Conservation (phyloP, 2,888 invertebrate species). For the Nephrocerus scutellatus region DNA sequence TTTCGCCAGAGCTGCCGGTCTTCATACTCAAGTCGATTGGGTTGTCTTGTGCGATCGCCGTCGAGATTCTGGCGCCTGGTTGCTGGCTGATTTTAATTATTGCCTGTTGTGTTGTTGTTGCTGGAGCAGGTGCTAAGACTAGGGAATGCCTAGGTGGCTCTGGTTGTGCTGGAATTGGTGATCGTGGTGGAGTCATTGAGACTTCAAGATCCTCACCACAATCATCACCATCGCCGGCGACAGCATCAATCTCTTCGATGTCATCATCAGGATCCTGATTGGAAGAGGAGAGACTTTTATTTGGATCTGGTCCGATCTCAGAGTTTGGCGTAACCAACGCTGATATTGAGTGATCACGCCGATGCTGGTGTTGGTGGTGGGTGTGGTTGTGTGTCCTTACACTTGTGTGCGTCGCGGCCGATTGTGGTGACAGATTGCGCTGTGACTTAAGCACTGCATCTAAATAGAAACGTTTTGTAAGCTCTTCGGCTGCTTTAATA, state of each 20-base stretch:
- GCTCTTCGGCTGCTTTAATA: constrained; percentile 58
- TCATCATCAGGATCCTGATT: constrained; percentile 18
- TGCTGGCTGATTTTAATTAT: constrained; percentile 16
- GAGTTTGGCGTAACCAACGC: constrained; percentile 44
- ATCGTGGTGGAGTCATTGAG: constrained; percentile 52
- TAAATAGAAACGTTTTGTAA: constrained; percentile 65
- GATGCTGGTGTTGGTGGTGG: constrained; percentile 3
- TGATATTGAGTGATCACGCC: constrained; percentile 35
- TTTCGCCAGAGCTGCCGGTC: constrained; percentile 50
- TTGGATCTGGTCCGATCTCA: constrained; percentile 39
- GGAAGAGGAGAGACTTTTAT: constrained; percentile 30
- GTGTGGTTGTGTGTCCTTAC: constrained; percentile 19
- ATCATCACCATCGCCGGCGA: constrained; percentile 34
- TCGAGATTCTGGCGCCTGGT: constrained; percentile 26
- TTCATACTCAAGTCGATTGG: constrained; percentile 78
- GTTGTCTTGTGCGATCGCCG: constrained; percentile 57
- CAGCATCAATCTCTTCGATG: constrained; percentile 12
- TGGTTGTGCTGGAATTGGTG: constrained; percentile 42
- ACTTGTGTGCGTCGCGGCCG: constrained; percentile 34
- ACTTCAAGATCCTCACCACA: constrained; percentile 51
- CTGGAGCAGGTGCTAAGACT: constrained; percentile 43
- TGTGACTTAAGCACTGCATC: constrained; percentile 71
- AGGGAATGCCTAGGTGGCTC: too few species aligned
- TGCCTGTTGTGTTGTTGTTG: constrained; percentile 45
- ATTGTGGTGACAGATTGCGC: constrained; percentile 40